A percentile compares a stretch with the other conserved stretches of the same genome.
Evolutionary conservation across 2,113 vertebrate species (phyloP).

Genomic region (Psephotus haematonotus): DNA sequence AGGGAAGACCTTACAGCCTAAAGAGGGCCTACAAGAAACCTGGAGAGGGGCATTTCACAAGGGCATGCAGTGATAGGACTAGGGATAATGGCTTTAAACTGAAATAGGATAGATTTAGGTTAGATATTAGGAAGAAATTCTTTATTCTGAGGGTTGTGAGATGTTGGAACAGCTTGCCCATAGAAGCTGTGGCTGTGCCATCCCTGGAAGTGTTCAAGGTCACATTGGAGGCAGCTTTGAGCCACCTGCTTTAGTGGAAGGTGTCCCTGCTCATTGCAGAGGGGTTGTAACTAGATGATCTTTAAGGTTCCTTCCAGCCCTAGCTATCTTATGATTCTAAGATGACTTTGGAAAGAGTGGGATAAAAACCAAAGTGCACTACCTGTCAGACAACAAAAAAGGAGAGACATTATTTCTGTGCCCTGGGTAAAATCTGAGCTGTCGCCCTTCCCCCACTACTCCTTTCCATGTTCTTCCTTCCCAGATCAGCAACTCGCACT

Average conservation of each 20-base stretch:
- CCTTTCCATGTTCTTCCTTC: neutral
- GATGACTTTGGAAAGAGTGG: neutral
- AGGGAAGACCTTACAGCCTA: neutral
- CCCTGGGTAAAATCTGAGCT: neutral
- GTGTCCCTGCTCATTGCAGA: neutral
- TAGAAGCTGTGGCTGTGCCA: neutral
- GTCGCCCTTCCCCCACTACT: neutral
- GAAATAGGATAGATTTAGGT: neutral
- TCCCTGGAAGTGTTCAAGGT: neutral
- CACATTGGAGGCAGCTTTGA: neutral
- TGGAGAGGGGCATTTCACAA: neutral
- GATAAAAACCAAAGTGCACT: neutral
- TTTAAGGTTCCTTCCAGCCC: neutral
- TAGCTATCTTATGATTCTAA: neutral
- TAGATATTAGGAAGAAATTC: neutral
- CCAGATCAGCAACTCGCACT: neutral
- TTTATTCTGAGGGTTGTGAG: neutral
- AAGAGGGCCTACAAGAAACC: neutral
- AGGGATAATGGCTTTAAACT: neutral
- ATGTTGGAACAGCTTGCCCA: neutral
- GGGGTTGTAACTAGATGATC: neutral
- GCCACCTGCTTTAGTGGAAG: neutral
- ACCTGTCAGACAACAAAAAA: neutral
- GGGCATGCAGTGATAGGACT: neutral
- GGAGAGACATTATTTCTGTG: neutral